These are phyloP conservation scores for Ceratina australensis DNA, from an alignment of 1,140 invertebrate genomes.

Conservation along the genomic window DNA sequence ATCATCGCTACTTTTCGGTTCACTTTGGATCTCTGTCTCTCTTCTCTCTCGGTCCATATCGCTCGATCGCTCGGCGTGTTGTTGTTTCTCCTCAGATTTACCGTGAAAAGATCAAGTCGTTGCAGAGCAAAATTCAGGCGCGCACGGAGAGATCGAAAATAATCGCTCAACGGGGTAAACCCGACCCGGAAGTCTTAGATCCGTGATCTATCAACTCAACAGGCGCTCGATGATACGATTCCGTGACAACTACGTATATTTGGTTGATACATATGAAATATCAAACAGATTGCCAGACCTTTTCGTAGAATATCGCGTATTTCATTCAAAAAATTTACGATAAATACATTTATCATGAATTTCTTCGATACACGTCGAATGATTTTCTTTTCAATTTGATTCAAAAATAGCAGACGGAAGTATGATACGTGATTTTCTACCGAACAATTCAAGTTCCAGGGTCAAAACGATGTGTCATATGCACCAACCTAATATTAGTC, in stretches of 20 bases:
- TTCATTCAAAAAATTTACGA: no score
- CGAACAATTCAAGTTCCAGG: no score
- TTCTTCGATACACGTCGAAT: no score
- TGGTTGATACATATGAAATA: no score
- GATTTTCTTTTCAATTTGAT: no score
- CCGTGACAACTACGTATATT: no score
- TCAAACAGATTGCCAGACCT: no score
- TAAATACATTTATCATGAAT: no score
- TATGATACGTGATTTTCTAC: no score
- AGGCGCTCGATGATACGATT: not conserved
- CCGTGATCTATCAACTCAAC: conserved; percentile 34
- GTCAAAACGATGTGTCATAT: no score
- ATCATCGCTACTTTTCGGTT: conserved; percentile 70
- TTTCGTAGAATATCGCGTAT: no score
- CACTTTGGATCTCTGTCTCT: conserved; percentile 41
- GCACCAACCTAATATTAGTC: not conserved
- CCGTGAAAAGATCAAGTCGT: conserved; percentile 90
- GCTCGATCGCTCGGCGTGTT: conserved; percentile 59
- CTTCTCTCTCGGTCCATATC: conserved; percentile 30
- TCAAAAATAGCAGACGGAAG: no score
- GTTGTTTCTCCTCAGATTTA: conserved; percentile 78
- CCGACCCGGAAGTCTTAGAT: conserved; percentile 84
- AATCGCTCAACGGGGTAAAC: conserved; percentile 90
- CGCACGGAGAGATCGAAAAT: conserved; percentile 93
- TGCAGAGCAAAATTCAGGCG: conserved; percentile 93